A percentile compares a stretch with the other conserved stretches of the same genome.
Conservation (phyloP, 2,113 vertebrate species). For the Potamarius usumacintae region DNA sequence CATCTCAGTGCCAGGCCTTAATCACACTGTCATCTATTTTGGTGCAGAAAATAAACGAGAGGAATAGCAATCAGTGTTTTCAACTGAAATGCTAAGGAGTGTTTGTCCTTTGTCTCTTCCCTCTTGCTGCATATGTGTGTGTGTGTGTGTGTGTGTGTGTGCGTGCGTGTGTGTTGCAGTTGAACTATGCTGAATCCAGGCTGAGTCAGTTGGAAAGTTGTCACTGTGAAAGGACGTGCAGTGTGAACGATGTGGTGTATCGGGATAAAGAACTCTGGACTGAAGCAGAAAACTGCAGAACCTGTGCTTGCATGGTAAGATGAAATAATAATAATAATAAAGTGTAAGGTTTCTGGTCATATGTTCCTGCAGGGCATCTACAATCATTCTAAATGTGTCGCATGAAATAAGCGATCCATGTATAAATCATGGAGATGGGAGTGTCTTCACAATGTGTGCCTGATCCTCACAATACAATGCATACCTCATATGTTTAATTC, state of each 20-base stretch:
- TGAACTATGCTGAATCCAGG: constrained; percentile 94
- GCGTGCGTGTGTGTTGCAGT: constrained; percentile 64
- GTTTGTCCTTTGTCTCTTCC: neutral
- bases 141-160: constrained; percentile 4
- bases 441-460: too few relatives aligned
- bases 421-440: too few relatives aligned
- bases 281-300: constrained; percentile 91
- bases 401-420: too few relatives aligned
- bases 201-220: constrained; percentile 93
- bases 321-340: neutral
- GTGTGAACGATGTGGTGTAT: constrained; percentile 82
- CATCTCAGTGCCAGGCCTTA: constrained; percentile 24
- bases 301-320: constrained; percentile 89
- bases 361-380: too few relatives aligned
- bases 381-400: too few relatives aligned
- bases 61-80: constrained; percentile 35
- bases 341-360: too few relatives aligned
- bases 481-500: neutral
- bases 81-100: constrained; percentile 26
- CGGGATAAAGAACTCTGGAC: constrained; percentile 91
- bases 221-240: constrained; percentile 94
- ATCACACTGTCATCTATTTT: constrained; percentile 30
- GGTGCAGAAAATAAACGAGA: neutral
- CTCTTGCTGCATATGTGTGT: neutral
- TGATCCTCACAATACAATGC: neutral